A percentile compares a stretch with the other conserved stretches of the same genome.
Conservation (phyloP, 1,140 invertebrate genomes). For the Pomacea maculata region DNA sequence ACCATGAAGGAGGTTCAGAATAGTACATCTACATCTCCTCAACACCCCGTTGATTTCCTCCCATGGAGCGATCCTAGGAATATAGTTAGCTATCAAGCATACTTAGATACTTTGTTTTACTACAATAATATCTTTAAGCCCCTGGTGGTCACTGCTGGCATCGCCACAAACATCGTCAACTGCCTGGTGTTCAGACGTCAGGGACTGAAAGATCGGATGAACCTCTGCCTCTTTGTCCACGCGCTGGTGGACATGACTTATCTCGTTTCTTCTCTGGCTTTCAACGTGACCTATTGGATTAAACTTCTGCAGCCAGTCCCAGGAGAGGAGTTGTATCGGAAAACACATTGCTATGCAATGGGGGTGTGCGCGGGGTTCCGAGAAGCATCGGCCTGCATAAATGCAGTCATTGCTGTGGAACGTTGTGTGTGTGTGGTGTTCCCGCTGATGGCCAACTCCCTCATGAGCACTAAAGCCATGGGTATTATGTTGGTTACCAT, state of each 20-base stretch:
- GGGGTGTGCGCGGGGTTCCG: not conserved
- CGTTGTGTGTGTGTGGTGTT: conserved; percentile 3
- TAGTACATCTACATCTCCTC: no score
- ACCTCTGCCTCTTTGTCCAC: not conserved
- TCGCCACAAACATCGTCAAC: not conserved
- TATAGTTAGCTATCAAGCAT: not conserved
- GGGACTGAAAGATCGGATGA: no score
- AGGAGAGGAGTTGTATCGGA: not conserved
- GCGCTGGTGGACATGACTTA: not conserved
- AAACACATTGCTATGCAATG: not conserved
- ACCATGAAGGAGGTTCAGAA: no score
- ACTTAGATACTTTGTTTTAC: not conserved
- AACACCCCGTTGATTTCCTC: no score
- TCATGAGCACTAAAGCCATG: conserved; percentile 5
- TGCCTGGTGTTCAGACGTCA: not conserved
- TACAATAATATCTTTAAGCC: not conserved
- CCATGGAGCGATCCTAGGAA: not conserved
- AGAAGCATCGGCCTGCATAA: not conserved
- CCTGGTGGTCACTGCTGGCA: not conserved
- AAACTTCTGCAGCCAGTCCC: not conserved
- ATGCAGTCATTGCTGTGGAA: not conserved
- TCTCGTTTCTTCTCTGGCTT: not conserved
- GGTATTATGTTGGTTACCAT: not conserved
- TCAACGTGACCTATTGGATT: not conserved
- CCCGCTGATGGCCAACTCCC: not conserved